Evolutionary conservation across 2,113 vertebrate genomes (phyloP).

Genomic region (Hepsetus odoe): DNA sequence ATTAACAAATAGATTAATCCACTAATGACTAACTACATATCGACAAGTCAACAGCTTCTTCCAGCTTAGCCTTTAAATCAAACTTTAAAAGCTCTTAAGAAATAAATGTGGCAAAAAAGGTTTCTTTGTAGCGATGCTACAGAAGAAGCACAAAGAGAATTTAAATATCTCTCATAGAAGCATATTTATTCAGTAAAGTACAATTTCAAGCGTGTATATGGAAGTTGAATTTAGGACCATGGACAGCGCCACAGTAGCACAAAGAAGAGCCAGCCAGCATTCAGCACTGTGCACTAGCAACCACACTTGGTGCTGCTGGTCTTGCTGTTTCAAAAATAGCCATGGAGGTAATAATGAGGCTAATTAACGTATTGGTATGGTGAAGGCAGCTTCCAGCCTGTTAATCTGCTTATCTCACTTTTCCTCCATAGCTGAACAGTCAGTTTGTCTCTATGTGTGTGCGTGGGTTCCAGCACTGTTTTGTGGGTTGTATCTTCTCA

Average conservation of each 20-base stretch:
- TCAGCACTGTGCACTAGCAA: not conserved
- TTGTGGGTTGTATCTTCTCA: constrained; percentile 53
- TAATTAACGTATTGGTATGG: constrained; percentile 70
- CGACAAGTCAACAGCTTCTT: constrained; percentile 18
- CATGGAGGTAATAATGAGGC: constrained; percentile 63
- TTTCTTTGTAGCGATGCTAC: not conserved
- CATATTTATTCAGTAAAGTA: not conserved
- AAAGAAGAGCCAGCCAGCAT: not conserved
- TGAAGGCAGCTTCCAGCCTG: constrained; percentile 70
- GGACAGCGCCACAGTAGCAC: constrained; percentile 31
- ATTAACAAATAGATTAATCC: constrained; percentile 44
- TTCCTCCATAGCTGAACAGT: constrained; percentile 57
- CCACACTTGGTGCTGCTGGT: not conserved
- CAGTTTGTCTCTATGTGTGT: constrained; percentile 37
- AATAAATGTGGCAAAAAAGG: not conserved
- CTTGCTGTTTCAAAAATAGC: not conserved
- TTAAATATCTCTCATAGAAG: not conserved
- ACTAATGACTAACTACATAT: constrained; percentile 41
- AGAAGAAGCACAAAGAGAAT: too few relatives aligned
- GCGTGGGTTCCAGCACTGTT: constrained; percentile 23
- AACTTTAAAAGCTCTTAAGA: not conserved
- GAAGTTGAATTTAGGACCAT: constrained; percentile 28
- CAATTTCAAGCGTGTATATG: not conserved
- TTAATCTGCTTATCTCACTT: constrained; percentile 73
- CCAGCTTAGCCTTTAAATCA: not conserved